Evolutionary conservation across 1,140 invertebrate species (phyloP), one percentile per base, ranked within the genome.

Genomic region (Mamestra configurata): DNA sequence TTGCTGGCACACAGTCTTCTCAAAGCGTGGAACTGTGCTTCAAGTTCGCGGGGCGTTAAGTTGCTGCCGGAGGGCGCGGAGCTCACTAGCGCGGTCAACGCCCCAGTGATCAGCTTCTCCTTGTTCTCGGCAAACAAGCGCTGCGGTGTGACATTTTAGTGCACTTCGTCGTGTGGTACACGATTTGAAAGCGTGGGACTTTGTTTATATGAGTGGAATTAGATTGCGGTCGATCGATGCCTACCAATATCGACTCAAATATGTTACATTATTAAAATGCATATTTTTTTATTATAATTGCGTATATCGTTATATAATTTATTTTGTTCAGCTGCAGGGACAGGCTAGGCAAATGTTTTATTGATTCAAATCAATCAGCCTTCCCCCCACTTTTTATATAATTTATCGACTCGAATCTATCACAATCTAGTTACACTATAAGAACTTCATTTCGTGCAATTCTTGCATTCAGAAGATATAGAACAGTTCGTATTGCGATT

Each of bases 101-200:
- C 83, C 97, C 97, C 84, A 96, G 97, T 94, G 6, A 99, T 99
- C 59, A 99, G 95, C 93, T 99, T 99, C 93, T 99, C 99, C 95
- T 99, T 99, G 94, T 99, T 99, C 95, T 99, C 99, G 11, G 98
- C 97, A 96, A 99, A 99, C 73, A 99, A 96, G 80, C 98, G 90
- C 95, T 95, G 85, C 11, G 68, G 77, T 15, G 80, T 27, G 66
- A 57, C 22, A 59, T 40, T 64, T 46, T 66, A 77, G 27, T 49
- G 40, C 75, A 61, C 75, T 55, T 51, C 43, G 35, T 46, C 27
- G 64, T 22, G 1, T 18, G n/a, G 15, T 51, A 8, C 22, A 51
- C 64, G 7, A 49, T 70, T 49, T 18, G 13, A 70, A 10, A 55
- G 53, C 18, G 51, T 49, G 46, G 46, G 46, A 49, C 46, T 31